Base-by-base conservation (phyloP, 2,113 vertebrate genomes). In the Gila orcuttii region DNA sequence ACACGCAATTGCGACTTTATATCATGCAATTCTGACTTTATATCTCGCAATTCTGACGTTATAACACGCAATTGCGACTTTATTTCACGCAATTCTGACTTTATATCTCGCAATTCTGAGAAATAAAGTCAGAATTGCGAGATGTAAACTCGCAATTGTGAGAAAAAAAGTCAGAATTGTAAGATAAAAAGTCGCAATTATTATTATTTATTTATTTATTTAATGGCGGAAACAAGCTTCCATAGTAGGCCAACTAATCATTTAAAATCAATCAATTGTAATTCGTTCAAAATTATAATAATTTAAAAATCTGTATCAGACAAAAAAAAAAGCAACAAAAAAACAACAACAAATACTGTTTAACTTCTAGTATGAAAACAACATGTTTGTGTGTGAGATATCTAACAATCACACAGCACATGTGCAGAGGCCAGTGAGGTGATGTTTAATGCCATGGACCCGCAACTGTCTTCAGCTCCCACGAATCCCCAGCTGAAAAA, bases 401-500 rank as follows among this genome's bases (percentile, higher is more conserved):
- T 60, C 78, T 64, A 74, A 74, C 45, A 60, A 71, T n/a, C 76
- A 28, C 62, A 71, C 59, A 74, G 25, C 69, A 31, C 59, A 47
- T 42, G 76, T 74, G 36, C 23, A 52, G 42, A 76, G 47, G 84
- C 50, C 75, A 69, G 21, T 23, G 31, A 59, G 76, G 62, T 71
- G 84, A 21, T 28, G 39, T 60, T 60, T 79, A 86, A 80, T 33
- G 42, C 66, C 39, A 25, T 25, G 45, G 59, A 68, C 33, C 83
- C n/a, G 42, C 42, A 25, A 68, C 59, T 36, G 10, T 85, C 39
- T 85, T 77, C 64, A 50, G 69, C 28, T 76, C 71, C 42, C 17
- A 84, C 23, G 64, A 64, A 80, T 80, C 79, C 77, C 79, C 5
- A 3, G 79, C 39, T 50, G 62, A 73, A 80, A 47, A 80, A 69